Conservation (phyloP, 1,140 invertebrate species). For the Atopsyche davidsoni region DNA sequence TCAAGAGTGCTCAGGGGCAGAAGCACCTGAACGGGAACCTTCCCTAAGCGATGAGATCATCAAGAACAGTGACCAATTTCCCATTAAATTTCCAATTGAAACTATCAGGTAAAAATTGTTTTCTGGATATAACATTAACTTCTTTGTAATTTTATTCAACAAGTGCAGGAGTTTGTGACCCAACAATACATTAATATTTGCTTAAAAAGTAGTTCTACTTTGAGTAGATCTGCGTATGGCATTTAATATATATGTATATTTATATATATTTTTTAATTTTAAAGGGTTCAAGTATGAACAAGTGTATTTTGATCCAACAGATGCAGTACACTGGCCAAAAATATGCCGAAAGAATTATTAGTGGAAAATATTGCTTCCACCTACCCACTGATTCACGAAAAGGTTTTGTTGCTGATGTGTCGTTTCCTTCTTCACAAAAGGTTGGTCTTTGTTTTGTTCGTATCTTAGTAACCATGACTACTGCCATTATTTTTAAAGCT, state of each 20-base stretch:
- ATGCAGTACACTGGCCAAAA: conserved; percentile 4
- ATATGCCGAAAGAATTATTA: background rate
- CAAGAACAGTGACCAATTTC: conserved; percentile 7
- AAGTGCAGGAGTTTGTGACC: background rate
- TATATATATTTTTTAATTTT: background rate
- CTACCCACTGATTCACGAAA: conserved; percentile 18
- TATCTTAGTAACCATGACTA: background rate
- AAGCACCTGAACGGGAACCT: background rate
- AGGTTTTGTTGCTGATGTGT: conserved; percentile 15
- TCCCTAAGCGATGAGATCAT: conserved; percentile 1
- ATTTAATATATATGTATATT: background rate
- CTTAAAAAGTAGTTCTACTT: no score
- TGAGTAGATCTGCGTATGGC: no score
- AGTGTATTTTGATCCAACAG: conserved; percentile 3
- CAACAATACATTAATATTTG: background rate
- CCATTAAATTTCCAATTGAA: conserved; percentile 12
- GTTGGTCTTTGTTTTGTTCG: conserved; percentile 5
- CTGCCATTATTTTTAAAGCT: background rate
- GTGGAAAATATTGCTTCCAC: conserved; percentile 15
- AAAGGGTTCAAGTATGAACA: background rate
- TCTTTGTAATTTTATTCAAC: background rate
- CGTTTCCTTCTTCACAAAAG: conserved; percentile 14
- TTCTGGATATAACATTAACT: background rate
- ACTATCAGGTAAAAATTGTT: conserved; percentile 9
- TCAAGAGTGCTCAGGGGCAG: background rate